Conservation (phyloP, 2,888 invertebrate genomes). For the Drosophila sordidula region DNA sequence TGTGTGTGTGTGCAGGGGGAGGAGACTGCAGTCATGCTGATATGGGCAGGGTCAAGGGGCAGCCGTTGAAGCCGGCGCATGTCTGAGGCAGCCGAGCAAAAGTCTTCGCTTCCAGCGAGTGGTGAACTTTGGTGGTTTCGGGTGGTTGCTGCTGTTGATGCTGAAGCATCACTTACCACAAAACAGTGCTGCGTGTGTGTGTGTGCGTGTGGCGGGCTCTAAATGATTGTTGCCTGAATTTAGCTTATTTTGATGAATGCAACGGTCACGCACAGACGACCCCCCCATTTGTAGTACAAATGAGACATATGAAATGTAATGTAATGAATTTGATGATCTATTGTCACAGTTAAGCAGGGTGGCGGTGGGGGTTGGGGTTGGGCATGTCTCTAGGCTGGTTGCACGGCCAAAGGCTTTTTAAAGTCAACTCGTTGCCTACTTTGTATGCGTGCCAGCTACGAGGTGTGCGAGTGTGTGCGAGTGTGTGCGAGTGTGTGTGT, state of each 20-base stretch:
- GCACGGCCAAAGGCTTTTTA: conserved; percentile 61
- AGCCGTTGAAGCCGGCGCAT: conserved; percentile 47
- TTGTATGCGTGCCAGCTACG: conserved; percentile 72
- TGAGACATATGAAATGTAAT: conserved; percentile 79
- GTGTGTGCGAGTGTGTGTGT: conserved; percentile 5
- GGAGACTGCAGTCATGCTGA: conserved; percentile 7
- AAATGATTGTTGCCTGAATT: conserved; percentile 52
- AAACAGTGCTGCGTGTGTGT: conserved; percentile 17
- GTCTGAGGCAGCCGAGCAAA: conserved; percentile 36
- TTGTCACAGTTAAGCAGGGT: conserved; percentile 71
- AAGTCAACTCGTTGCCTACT: conserved; percentile 73
- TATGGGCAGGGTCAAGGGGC: neutral
- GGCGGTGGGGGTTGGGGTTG: neutral
- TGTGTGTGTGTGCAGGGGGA: neutral
- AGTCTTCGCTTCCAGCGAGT: conserved; percentile 38
- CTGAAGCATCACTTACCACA: conserved; percentile 60
- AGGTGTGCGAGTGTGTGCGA: conserved; percentile 16
- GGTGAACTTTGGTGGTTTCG: conserved; percentile 41
- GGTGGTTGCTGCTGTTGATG: conserved; percentile 43
- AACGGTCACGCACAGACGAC: conserved; percentile 68
- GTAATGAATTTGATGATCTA: conserved; percentile 85
- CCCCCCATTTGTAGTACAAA: conserved; percentile 36
- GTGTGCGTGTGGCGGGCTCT: conserved; percentile 12
- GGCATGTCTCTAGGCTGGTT: conserved; percentile 32
- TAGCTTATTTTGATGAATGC: conserved; percentile 67